These are phyloP conservation scores for Drosophila borealis DNA, from an alignment of 2,888 invertebrate genomes.

Conservation along the genomic window DNA sequence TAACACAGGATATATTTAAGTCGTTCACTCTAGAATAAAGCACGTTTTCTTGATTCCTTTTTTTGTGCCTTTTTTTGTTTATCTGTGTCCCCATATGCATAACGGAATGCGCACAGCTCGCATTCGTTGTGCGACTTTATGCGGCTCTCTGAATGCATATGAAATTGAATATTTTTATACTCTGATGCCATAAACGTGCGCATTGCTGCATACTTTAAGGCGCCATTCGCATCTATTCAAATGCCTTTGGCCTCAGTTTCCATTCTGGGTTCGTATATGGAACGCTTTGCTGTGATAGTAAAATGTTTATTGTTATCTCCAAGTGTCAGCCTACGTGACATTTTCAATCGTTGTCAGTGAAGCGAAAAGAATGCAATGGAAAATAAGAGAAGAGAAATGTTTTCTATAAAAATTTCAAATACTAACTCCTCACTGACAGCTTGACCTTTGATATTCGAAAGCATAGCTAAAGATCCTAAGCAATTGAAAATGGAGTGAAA, in stretches of 20 bases:
- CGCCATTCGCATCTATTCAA: constrained; percentile 45
- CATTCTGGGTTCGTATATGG: constrained; percentile 22
- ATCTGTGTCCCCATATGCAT: constrained; percentile 57
- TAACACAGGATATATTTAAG: too few species aligned
- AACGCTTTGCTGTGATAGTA: constrained; percentile 48
- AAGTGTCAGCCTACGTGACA: constrained; percentile 61
- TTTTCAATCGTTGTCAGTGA: constrained; percentile 48
- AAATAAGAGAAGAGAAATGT: constrained; percentile 3
- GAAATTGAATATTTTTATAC: constrained; percentile 65
- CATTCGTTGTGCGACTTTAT: constrained; percentile 52
- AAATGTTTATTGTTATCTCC: constrained; percentile 57
- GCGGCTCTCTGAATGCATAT: constrained; percentile 53
- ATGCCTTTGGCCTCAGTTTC: constrained; percentile 38
- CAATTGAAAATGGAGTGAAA: background rate
- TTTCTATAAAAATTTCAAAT: constrained; percentile 5
- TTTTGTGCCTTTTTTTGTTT: constrained; percentile 27
- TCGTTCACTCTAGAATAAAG: too few species aligned
- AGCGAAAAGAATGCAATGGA: constrained; percentile 13
- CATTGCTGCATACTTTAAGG: constrained; percentile 58
- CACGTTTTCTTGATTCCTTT: constrained; percentile 12
- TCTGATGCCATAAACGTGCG: constrained; percentile 53
- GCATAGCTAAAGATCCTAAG: constrained; percentile 4
- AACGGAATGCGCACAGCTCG: constrained; percentile 36
- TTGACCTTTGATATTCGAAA: constrained; percentile 17
- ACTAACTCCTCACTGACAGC: constrained; percentile 18